Evolutionary conservation across 2,113 vertebrate genomes (phyloP).

Genomic region (Oceanites oceanicus): DNA sequence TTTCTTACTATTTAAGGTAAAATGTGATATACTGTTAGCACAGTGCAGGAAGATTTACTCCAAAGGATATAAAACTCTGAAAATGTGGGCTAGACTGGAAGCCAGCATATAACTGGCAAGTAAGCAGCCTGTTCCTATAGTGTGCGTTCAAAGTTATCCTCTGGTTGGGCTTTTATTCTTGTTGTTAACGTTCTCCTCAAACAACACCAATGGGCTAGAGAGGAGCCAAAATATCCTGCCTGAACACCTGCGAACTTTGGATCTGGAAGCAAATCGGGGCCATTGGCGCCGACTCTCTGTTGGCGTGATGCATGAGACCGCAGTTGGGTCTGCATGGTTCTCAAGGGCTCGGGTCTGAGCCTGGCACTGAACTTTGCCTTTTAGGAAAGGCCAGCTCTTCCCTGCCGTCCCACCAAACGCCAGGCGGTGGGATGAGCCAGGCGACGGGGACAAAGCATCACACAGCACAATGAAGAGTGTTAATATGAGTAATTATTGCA

Average conservation of each 20-base stretch:
- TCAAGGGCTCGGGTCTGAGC: rapidly evolving
- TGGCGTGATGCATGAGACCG: not conserved
- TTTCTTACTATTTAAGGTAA: not conserved
- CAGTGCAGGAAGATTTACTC: not conserved
- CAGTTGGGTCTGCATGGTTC: not conserved
- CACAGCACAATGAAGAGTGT: constrained; percentile 47
- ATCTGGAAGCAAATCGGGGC: not conserved
- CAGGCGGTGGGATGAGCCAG: not conserved
- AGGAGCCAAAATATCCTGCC: not conserved
- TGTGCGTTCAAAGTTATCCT: not conserved
- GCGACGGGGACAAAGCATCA: constrained; percentile 9
- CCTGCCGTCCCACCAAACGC: not conserved
- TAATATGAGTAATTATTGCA: constrained; percentile 73
- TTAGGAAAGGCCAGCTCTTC: constrained; percentile 17
- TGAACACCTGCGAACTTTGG: not conserved
- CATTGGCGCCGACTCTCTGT: not conserved
- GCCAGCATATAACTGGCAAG: not conserved
- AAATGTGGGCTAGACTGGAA: not conserved
- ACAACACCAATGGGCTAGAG: not conserved
- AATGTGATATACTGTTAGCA: not conserved
- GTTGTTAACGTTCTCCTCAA: not conserved
- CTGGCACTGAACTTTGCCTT: not conserved
- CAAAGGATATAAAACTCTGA: not conserved
- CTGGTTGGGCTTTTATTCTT: not conserved
- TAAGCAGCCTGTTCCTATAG: not conserved